phyloP scores from a whole-genome alignment of 2,888 invertebrate genomes.

The Campoplex nolae region DNA sequence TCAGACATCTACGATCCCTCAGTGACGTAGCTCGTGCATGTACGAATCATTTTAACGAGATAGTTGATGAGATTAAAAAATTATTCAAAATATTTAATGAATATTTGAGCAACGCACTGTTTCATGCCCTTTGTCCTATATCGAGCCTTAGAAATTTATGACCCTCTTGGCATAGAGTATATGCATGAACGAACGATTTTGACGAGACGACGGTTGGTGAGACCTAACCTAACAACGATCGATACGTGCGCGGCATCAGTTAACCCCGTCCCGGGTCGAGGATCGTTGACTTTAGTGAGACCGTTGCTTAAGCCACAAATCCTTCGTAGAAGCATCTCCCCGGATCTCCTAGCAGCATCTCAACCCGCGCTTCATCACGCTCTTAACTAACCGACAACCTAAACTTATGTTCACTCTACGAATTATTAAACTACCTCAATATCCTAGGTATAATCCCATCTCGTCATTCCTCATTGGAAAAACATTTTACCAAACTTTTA shows the following conservation, averaged over 20 bases:
- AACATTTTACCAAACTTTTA: neutral
- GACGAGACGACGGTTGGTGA: conserved; percentile 7
- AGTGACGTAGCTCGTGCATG: conserved; percentile 45
- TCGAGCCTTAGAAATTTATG: neutral
- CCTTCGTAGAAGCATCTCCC: conserved; percentile 43
- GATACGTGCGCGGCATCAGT: conserved; percentile 61
- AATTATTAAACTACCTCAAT: conserved; percentile 38
- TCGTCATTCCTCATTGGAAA: neutral
- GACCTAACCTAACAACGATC: conserved; percentile 61
- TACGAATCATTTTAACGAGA: conserved; percentile 22
- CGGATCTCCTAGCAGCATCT: conserved; percentile 5
- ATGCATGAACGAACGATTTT: conserved; percentile 36
- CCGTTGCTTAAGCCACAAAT: conserved; percentile 65
- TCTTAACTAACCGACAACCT: conserved; percentile 31
- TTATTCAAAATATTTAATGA: too few relatives aligned
- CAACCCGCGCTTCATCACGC: conserved; percentile 23
- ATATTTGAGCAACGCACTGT: too few relatives aligned
- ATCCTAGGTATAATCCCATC: conserved; percentile 1
- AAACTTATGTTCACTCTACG: conserved; percentile 32
- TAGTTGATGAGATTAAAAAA: neutral
- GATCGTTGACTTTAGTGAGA: conserved; percentile 66
- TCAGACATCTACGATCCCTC: neutral
- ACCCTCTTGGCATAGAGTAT: conserved; percentile 40
- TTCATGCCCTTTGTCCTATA: neutral
- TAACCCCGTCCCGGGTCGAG: conserved; percentile 62